Conservation (phyloP, 2,888 invertebrate genomes). For the Lysandra bellargus region DNA sequence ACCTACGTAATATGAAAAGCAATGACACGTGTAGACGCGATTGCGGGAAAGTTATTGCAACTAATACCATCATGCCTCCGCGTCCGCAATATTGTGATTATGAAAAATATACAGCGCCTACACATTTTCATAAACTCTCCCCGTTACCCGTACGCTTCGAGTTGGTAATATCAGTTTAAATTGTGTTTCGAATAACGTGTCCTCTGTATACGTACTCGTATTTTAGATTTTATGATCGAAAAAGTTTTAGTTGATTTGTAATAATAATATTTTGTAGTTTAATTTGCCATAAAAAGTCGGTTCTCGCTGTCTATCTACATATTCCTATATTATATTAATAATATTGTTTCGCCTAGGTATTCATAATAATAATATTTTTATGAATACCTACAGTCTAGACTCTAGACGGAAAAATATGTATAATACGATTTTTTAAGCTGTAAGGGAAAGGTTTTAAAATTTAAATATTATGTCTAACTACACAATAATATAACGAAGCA, state of each 20-base stretch:
- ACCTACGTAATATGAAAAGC: neutral
- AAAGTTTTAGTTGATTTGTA: neutral
- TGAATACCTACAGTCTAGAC: too few species aligned
- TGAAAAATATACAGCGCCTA: conserved; percentile 14
- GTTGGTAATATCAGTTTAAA: neutral
- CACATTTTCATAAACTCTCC: conserved; percentile 15
- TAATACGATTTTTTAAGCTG: too few species aligned
- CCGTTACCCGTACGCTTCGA: neutral
- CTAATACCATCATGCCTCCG: neutral
- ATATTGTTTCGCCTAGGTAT: too few species aligned
- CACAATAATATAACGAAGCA: neutral
- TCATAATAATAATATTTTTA: too few species aligned
- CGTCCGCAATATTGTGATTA: neutral
- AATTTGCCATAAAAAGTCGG: too few species aligned
- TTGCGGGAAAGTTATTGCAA: conserved; percentile 13
- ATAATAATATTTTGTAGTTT: too few species aligned
- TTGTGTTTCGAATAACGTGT: neutral
- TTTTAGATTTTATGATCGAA: neutral
- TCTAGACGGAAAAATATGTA: too few species aligned
- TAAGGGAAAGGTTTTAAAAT: too few species aligned
- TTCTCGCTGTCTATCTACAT: too few species aligned
- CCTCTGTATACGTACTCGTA: neutral
- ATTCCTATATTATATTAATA: too few species aligned
- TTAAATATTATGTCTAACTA: too few species aligned
- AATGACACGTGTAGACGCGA: conserved; percentile 6